These are phyloP conservation scores for Propithecus coquereli DNA, from an alignment of 2,113 vertebrate genomes.

Conservation along the genomic window DNA sequence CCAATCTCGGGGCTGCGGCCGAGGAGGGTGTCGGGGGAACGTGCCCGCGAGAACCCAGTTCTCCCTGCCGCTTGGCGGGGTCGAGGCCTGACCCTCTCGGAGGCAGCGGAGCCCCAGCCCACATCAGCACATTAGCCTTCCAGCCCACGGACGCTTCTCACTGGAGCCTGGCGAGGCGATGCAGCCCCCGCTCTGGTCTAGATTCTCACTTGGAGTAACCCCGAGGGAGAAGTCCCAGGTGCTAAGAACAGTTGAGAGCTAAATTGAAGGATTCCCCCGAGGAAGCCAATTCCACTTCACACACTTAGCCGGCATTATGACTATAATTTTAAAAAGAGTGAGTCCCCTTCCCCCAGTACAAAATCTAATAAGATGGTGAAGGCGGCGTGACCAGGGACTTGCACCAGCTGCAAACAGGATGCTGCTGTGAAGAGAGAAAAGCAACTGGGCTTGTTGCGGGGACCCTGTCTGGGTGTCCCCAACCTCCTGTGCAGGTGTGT, in stretches of 20 bases:
- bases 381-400: background rate
- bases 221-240: background rate
- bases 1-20: background rate
- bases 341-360: background rate
- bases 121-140: fast-evolving
- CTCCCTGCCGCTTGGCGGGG: fast-evolving
- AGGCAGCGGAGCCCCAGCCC: fast-evolving
- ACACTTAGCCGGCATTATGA: background rate
- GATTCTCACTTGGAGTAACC: background rate
- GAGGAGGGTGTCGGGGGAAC: fast-evolving
- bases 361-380: background rate
- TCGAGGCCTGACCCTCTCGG: fast-evolving
- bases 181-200: background rate
- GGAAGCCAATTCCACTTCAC: background rate
- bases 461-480: fast-evolving
- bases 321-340: background rate
- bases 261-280: background rate
- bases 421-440: fast-evolving
- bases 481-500: fast-evolving
- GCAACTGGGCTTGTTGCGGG: fast-evolving
- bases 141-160: fast-evolving
- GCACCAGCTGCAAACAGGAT: fast-evolving
- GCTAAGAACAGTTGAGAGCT: background rate
- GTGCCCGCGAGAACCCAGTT: fast-evolving
- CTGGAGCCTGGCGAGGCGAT: fast-evolving